Conservation (phyloP, 2,888 invertebrate genomes). For the Fragum whitleyi region DNA sequence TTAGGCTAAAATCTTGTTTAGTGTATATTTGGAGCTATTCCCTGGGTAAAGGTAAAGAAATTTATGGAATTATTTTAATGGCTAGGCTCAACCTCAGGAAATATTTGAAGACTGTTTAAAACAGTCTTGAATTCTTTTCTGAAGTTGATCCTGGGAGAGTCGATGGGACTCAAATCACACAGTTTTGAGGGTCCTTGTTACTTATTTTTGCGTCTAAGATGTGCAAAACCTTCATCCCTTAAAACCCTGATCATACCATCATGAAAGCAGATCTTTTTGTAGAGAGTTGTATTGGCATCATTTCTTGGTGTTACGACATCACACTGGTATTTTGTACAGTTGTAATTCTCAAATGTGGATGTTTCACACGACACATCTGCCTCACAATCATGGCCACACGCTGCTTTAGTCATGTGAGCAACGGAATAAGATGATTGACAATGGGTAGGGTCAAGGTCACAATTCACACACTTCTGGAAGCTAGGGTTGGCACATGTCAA, state of each 20-base stretch:
- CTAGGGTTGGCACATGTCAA: neutral
- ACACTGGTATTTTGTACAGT: constrained; percentile 19
- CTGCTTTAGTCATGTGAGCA: neutral
- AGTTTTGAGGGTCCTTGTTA: no score
- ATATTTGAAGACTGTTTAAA: no score
- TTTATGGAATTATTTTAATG: no score
- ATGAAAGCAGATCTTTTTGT: constrained; percentile 7
- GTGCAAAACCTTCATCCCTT: no score
- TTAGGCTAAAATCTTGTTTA: no score
- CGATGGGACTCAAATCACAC: no score
- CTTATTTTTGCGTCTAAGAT: no score
- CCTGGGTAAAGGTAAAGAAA: no score
- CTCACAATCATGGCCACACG: neutral
- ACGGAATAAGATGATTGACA: neutral
- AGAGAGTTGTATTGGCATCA: neutral
- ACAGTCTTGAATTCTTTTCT: no score
- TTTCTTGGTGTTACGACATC: constrained; percentile 1
- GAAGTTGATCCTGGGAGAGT: no score
- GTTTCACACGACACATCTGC: neutral
- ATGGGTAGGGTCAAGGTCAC: neutral
- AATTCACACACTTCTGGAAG: constrained; percentile 15
- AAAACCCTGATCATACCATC: constrained; percentile 14
- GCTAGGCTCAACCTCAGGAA: no score
- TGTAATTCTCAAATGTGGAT: neutral
- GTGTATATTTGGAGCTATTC: no score